Evolutionary conservation across 2,797 vertebrate species (phyloP), one percentile per base, ranked within the genome.

Genomic region (Varecia variegata): DNA sequence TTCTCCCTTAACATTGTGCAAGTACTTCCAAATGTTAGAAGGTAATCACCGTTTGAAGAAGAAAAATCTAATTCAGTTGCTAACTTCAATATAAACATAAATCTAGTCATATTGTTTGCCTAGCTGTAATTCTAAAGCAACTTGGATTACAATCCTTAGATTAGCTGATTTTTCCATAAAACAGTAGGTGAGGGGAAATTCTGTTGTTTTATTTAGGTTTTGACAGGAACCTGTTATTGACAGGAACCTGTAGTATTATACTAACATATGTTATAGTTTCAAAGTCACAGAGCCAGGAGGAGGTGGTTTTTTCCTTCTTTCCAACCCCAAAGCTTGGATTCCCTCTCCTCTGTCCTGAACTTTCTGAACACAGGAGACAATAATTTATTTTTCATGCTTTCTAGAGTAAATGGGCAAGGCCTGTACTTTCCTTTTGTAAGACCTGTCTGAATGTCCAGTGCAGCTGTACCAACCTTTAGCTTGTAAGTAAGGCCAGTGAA

Each of bases 361-460:
- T 84, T 86, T 60, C 38, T 71, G 68, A 82, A 12, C 50, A 97
- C 85, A 86, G 40, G 65, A 81, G 11, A 91, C 21, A 43, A 1
- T 96, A 92, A 12, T 30, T 89, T 92, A 52, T 52, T 96, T 96
- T 93, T 90, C 47, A 13, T 84, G 58, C 38, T 83, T 71, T 60
- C 17, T 77, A 45, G 32, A 47, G 15, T 89, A 67, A 74, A 54
- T 83, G 27, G 47, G 71, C 10, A 90, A 88, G 50, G 7, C 65
- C 43, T 73, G 0, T 93, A 47, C 20, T 97, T 96, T 71, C 54
- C 50, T 86, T 11, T 88, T 95, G 90, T 71, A 90, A 92, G 79
- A 88, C 32, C 10, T 77, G 12, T 87, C 32, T 85, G 67, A 80
- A 40, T 38, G 14, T 79, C 35, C 47, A 14, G 32, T 60, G 30